Base-by-base conservation (phyloP, 2,888 invertebrate species). In the Craniophora ligustri region DNA sequence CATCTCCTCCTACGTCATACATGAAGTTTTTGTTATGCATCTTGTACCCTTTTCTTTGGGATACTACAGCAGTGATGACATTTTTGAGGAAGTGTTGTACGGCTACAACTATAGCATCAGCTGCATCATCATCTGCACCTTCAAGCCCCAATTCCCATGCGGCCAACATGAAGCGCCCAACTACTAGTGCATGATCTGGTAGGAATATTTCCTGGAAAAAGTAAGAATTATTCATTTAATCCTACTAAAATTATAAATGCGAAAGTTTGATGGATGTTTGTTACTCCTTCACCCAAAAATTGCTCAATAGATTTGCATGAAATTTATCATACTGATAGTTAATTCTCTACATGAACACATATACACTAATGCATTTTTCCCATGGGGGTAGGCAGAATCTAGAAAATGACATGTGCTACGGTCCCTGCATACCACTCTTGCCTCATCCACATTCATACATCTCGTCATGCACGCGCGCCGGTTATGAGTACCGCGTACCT, bases 111-210 rank as follows among this genome's bases (percentile, higher is more conserved):
- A 98, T 94, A n/a, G 97, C 93, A 60, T 97, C 96, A 0, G 97
- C 97, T 3, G 97, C 97, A 62, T 95, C 95, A 76, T 97, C 97
- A 60, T 98, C 97, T 3, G 97, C 97, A 5, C 97, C 97, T 68
- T 97, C 96, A 32, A 98, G 94, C 0, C 97, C 98, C 40, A 95
- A 95, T 78, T 98, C 98, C 98, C 98, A 98, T 5, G 98, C 98
- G 3, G 97, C 96, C 7, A 98, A 94, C 86, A 98, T 95, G 73
- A 98, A 95, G 55, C 98, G 94, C 0, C 98, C 97, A 60, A 97
- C 94, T 4, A 98, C 95, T 77, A 98, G 95, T 0, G 96, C 96
- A 62, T 96, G 95, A 83, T 98, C 98, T 0, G 98, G 98, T 57
- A 98, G 88, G 76, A 97, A 96, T 51, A 97, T 89, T 85, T 98